Evolutionary conservation across 2,888 invertebrate genomes (phyloP).

Genomic region (Fissipunctia ypsillon): DNA sequence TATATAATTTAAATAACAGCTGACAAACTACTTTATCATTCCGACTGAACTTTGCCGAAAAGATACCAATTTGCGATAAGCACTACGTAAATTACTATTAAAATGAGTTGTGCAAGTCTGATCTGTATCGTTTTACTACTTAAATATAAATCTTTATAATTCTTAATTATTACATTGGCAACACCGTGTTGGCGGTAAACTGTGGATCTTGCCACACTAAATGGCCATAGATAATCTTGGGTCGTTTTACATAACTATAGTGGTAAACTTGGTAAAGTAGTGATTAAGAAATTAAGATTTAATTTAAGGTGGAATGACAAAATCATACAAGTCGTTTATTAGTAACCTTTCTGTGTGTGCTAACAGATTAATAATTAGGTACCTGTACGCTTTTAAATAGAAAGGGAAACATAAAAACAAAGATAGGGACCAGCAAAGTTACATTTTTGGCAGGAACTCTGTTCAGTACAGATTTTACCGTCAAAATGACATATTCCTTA

Average conservation of each 20-base stretch:
- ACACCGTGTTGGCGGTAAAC: constrained; percentile 57
- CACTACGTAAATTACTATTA: constrained; percentile 75
- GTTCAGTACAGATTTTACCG: background rate
- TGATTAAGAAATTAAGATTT: constrained; percentile 52
- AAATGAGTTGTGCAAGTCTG: constrained; percentile 73
- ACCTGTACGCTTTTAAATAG: constrained; percentile 6
- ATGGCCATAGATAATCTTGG: constrained; percentile 56
- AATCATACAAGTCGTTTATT: constrained; percentile 21
- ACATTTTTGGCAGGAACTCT: background rate
- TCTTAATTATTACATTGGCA: constrained; percentile 68
- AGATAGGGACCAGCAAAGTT: background rate
- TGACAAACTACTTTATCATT: constrained; percentile 63
- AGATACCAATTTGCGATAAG: constrained; percentile 78
- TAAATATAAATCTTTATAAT: constrained; percentile 63
- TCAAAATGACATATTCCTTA: background rate
- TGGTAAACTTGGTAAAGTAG: constrained; percentile 31
- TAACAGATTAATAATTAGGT: constrained; percentile 7
- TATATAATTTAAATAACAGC: constrained; percentile 59
- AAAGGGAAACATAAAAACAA: background rate
- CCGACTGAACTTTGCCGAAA: constrained; percentile 77
- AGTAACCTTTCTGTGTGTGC: background rate
- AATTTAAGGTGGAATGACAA: constrained; percentile 42
- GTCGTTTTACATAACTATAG: constrained; percentile 48
- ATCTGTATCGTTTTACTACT: constrained; percentile 72
- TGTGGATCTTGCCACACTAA: constrained; percentile 60